Evolutionary conservation across 1,140 invertebrate species (phyloP), one percentile per base, ranked within the genome.

Genomic region (Potamilus streckersoni): DNA sequence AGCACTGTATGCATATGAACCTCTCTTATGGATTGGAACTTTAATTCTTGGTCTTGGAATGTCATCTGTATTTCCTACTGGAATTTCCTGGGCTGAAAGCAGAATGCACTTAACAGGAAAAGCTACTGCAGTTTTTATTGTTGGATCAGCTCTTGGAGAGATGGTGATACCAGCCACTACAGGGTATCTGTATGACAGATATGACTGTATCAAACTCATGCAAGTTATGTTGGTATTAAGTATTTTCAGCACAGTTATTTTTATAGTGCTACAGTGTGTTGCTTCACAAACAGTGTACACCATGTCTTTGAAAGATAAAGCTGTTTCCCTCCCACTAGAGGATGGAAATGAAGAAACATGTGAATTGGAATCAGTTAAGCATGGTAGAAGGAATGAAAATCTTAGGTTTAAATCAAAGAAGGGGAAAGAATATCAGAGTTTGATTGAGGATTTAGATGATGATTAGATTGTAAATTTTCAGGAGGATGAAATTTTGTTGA

Each of bases 51-150:
- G 91, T 14, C 73, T 92, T 11, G 91, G 91, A 70, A 83, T 92
- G 80, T 90, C 91, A 0, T 91, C 91, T 15, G 87, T 91, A 16
- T 91, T 91, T 74, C 91, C 91, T 1, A 89, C 90, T 0, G 87
- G 84, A 23, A 86, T 92, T 15, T 84, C 90, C 17, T 92, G 91
- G 91, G 86, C 90, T 31, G 90, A 92, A 79, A 80, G 87, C 62
- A 89, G 91, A 77, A 89, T 92, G 56, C 86, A 87, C 60, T 84
- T 92, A 11, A 90, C 90, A 11, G 91, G 92, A 20, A 90, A 90
- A 79, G 86, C 90, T 19, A 90, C 91, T 1, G 89, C 91, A 14
- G 83, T 90, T n/a, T 89, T 92, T 79, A 87, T 91, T 55, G 79
- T 91, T 5, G 89, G 90, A 2, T 90, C 89, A 4, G 88, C 91